A percentile compares a stretch with the other conserved stretches of the same genome.
phyloP scores from a whole-genome alignment of 2,113 vertebrate species.

The Pseudolaguvia tuberculata region DNA sequence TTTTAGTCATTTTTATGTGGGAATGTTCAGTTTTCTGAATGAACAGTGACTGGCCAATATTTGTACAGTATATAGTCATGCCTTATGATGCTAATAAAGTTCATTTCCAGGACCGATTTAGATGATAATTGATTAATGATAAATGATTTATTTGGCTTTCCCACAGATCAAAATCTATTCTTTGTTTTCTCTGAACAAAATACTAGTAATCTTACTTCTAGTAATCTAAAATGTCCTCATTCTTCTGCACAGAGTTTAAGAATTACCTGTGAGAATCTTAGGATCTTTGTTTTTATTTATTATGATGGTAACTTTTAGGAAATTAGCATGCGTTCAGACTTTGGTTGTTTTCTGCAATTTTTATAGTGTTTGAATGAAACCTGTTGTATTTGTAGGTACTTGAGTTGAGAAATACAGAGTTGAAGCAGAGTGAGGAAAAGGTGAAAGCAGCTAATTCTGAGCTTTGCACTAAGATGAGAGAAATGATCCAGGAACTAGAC shows the following conservation, averaged over 20 bases:
- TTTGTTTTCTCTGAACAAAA: no score
- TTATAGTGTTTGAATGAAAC: background rate
- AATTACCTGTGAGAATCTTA: background rate
- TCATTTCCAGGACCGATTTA: background rate
- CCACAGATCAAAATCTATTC: no score
- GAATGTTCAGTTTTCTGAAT: no score
- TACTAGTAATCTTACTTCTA: no score
- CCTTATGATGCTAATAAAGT: background rate
- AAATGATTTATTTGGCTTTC: no score
- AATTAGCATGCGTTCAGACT: background rate
- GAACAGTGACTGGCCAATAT: no score
- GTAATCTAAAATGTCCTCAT: background rate
- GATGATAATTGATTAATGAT: background rate
- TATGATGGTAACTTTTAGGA: background rate
- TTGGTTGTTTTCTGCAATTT: background rate
- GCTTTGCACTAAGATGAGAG: slow-evolving; percentile 91
- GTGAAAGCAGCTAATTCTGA: slow-evolving; percentile 80
- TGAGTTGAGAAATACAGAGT: slow-evolving; percentile 68
- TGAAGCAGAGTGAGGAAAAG: slow-evolving; percentile 80
- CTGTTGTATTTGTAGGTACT: slow-evolving; percentile 57
- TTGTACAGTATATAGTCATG: background rate
- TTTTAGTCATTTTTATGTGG: no score
- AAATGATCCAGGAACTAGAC: slow-evolving; percentile 92
- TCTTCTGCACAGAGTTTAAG: background rate
- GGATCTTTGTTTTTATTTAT: no score